Evolutionary conservation across 2,888 invertebrate species (phyloP).

Genomic region (Thereva unica): DNA sequence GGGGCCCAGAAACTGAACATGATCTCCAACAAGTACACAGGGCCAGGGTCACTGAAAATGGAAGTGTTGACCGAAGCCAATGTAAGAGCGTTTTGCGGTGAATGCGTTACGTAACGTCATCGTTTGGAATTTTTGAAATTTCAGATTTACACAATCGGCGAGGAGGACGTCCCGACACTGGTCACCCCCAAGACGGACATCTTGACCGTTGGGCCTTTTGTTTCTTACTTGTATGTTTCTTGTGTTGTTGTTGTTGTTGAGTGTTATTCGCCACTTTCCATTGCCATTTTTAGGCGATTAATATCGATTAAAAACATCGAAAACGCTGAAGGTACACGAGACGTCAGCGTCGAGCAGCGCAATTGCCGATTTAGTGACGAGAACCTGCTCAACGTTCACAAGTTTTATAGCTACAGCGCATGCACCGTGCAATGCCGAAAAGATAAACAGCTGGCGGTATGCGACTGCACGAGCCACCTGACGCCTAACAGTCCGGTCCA

Average conservation of each 20-base stretch:
- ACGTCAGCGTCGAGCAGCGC: slow-evolving; percentile 66
- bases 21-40: slow-evolving; percentile 67
- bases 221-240: slow-evolving; percentile 60
- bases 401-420: slow-evolving; percentile 72
- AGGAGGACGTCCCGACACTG: slow-evolving; percentile 71
- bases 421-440: slow-evolving; percentile 74
- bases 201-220: slow-evolving; percentile 63
- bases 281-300: slow-evolving; percentile 58
- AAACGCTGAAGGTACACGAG: slow-evolving; percentile 68
- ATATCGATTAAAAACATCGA: slow-evolving; percentile 67
- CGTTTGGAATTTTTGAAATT: slow-evolving; percentile 37
- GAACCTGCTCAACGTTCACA: slow-evolving; percentile 65
- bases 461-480: slow-evolving; percentile 72
- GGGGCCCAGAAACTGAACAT: slow-evolving; percentile 59
- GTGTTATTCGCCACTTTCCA: slow-evolving; percentile 33
- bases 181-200: slow-evolving; percentile 68
- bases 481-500: slow-evolving; percentile 63
- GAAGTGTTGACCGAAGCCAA: slow-evolving; percentile 60
- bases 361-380: slow-evolving; percentile 74
- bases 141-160: slow-evolving; percentile 67
- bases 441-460: slow-evolving; percentile 64
- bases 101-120: not conserved
- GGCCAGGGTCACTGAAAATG: slow-evolving; percentile 66
- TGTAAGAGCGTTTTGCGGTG: slow-evolving; percentile 51
- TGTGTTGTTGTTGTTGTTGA: not conserved